Base-by-base conservation (phyloP, 2,797 vertebrate genomes). In the Channallabes apus region DNA sequence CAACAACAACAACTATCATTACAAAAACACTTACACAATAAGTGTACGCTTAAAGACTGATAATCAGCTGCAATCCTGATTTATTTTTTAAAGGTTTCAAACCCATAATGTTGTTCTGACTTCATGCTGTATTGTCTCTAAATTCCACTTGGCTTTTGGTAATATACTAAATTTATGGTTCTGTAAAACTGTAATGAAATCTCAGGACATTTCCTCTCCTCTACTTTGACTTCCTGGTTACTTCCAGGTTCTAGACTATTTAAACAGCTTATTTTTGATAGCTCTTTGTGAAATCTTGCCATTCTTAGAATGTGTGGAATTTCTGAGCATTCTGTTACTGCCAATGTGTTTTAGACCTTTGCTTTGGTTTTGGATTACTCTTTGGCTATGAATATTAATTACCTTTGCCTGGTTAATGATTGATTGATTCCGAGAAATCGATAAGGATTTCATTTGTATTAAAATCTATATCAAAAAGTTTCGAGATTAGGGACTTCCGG, bases 221-320 rank as follows among this genome's bases (percentile, higher is more conserved):
- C 18, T 73, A 3, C 38, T n/a, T n/a, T 14, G 54, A 77, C 73
- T 58, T 76, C n/a, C 72, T 76, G 72, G 72, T 56, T 29, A 56
- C 15, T 56, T 77, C 51, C 18, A 35, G 29, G 27, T 77, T 77
- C 27, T 77, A 32, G 6, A 77, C n/a, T 11, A 35, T 29, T 58
- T 29, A 29, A 56, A 56, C 27, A 56, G 46, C 54, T 32, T 58
- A 56, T 32, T n/a, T 32, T 56, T 56, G 27, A 29, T 56, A 56
- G 12, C 7, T 58, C 18, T 32, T 54, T 29, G 38, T n/a, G 24
- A 73, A 27, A 6, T 73, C 41, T 51, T 27, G n/a, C 15, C 27
- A 54, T 75, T 29, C n/a, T 17, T 76, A 75, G 46, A 6, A 56
- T 18, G n/a, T 56, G n/a, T 56, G n/a, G 51, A 76, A 76, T 76